These are phyloP conservation scores for Thalpophila matura DNA, from an alignment of 2,888 invertebrate species.

Conservation along the genomic window DNA sequence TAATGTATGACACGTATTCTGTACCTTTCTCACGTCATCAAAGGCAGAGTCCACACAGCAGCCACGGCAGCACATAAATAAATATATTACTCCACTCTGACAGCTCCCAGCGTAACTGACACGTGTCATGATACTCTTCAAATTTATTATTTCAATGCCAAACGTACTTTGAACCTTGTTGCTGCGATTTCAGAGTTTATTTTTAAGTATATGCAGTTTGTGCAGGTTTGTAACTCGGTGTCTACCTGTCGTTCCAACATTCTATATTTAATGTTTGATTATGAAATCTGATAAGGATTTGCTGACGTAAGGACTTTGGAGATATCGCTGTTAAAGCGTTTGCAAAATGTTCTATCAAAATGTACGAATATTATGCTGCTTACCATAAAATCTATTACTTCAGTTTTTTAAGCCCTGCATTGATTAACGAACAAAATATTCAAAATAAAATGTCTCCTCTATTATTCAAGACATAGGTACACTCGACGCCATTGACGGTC, in stretches of 20 bases:
- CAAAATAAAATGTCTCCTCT: too few species aligned
- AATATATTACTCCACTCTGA: constrained; percentile 85
- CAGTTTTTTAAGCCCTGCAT: background rate
- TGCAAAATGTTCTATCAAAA: constrained; percentile 10
- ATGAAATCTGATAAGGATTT: constrained; percentile 71
- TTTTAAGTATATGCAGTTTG: constrained; percentile 33
- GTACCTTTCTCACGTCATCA: constrained; percentile 78
- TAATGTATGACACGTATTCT: too few species aligned
- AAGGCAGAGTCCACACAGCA: constrained; percentile 69
- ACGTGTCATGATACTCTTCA: constrained; percentile 79
- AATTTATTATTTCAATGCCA: constrained; percentile 66
- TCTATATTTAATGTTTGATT: constrained; percentile 78
- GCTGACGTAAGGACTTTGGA: constrained; percentile 38
- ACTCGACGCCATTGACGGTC: too few species aligned
- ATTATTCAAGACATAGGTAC: too few species aligned
- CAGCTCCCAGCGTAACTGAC: constrained; percentile 84
- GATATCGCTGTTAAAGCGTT: constrained; percentile 20
- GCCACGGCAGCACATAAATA: constrained; percentile 80
- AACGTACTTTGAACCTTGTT: constrained; percentile 57
- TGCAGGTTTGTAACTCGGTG: constrained; percentile 64
- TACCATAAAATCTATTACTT: too few species aligned
- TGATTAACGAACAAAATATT: too few species aligned
- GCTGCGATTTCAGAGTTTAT: constrained; percentile 38
- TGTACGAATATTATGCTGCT: too few species aligned
- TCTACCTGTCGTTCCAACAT: constrained; percentile 82